Base-by-base conservation (phyloP, 2,113 vertebrate species). In the Anas platyrhynchos region DNA sequence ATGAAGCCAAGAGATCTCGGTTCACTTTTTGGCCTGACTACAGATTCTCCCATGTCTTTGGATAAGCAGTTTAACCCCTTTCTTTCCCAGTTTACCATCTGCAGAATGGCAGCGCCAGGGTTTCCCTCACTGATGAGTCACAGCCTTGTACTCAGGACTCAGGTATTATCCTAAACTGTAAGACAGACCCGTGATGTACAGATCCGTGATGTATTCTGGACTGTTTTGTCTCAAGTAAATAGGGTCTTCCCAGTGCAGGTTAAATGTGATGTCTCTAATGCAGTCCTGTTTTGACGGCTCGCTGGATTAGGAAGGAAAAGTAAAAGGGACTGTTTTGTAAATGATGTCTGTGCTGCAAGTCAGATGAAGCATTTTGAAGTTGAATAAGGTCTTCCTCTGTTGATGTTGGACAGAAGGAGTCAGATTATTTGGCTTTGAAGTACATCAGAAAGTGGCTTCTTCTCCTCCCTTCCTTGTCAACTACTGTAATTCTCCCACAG, bases 401-500 rank as follows among this genome's bases (percentile, higher is more conserved):
- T 88, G 74, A 82, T 78, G 36, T 34, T n/a, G 58, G 78, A 58
- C 75, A 85, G 73, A 58, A 86, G 74, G 44, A 91, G 31, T 34
- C 54, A 31, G 72, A 52, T 87, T 65, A 56, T 86, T 87, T 89
- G 67, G 14, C 71, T 94, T 91, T 95, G 61, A 89, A 95, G 44
- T 73, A 54, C 81, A 69, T 76, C 62, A 92, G 81, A 89, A 92
- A 79, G 77, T 91, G 44, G 63, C 72, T 95, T 89, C 72, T 77
- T 58, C 41, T n/a, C 50, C 68, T 90, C 56, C 68, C 65, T 88
- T 50, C 63, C 9, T 66, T 0, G 0, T 18, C 43, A 90, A 75
- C 65, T 86, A n/a, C 71, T 85, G 6, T 76, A 67, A 55, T 86
- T 6, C 0, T 83, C 86, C 69, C 62, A 69, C n/a, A 7, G 81